Percentiles rank a stretch among this genome's conserved stretches.
Conservation (phyloP, 1,140 invertebrate genomes). For the Pseudobourletiella spinata region DNA sequence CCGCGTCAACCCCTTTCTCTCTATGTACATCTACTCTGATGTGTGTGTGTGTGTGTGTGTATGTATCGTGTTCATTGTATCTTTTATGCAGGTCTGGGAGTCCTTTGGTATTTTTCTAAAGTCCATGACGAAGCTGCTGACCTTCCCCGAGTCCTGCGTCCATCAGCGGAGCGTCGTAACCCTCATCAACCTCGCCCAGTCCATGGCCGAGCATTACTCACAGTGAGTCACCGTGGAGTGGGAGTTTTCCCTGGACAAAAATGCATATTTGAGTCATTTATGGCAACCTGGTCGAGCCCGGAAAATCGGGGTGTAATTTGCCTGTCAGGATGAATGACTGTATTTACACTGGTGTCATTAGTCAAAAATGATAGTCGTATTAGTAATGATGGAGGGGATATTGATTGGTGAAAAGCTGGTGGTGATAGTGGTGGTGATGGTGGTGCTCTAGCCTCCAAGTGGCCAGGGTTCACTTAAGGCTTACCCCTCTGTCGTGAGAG, state of each 20-base stretch:
- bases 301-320: neutral
- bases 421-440: no score
- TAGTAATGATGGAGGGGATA: no score
- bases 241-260: neutral
- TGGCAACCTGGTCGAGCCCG: neutral
- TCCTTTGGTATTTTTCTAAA: conserved; percentile 13
- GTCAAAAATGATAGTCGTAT: no score
- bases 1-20: no score
- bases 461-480: no score
- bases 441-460: no score
- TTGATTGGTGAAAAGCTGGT: no score
- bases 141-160: conserved; percentile 20
- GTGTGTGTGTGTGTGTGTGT: no score
- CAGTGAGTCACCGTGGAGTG: conserved; percentile 10
- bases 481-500: neutral
- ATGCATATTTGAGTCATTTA: neutral
- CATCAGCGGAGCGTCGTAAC: conserved; percentile 4
- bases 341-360: neutral
- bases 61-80: neutral
- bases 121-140: conserved; percentile 11
- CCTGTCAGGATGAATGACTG: neutral
- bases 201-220: conserved; percentile 8
- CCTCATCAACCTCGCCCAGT: conserved; percentile 6
- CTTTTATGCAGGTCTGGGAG: conserved; percentile 8
- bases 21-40: no score